These are phyloP conservation scores for Caenorhabditis wallacei DNA, from an alignment of 2,888 invertebrate genomes.

Conservation along the genomic window DNA sequence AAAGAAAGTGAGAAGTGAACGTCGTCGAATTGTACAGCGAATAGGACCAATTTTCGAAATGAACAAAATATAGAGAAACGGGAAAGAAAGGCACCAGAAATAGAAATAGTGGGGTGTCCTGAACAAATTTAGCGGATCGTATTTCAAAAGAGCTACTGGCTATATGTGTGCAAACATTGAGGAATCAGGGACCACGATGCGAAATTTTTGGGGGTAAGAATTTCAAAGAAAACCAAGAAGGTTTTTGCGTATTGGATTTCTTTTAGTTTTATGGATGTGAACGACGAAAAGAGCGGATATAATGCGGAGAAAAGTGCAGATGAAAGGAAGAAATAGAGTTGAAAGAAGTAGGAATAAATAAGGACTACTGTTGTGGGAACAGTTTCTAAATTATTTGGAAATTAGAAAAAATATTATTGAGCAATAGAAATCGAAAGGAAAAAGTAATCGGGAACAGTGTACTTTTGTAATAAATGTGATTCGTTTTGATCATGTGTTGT, in stretches of 20 bases:
- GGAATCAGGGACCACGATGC: constrained; percentile 41
- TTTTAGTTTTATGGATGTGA: constrained; percentile 37
- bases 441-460: no score
- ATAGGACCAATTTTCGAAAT: constrained; percentile 47
- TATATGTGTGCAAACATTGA: constrained; percentile 53
- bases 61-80: neutral
- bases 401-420: no score
- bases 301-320: neutral
- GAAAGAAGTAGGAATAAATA: neutral
- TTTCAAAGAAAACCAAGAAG: constrained; percentile 23
- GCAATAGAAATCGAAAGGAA: no score
- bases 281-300: constrained; percentile 9
- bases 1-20: neutral
- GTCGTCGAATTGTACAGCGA: constrained; percentile 30
- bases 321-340: neutral
- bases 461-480: no score
- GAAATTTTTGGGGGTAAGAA: constrained; percentile 27
- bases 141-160: constrained; percentile 60
- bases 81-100: constrained; percentile 7
- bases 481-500: no score
- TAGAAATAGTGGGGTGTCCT: constrained; percentile 39
- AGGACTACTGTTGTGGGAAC: no score
- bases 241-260: constrained; percentile 40
- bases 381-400: no score
- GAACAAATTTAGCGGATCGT: constrained; percentile 62